A percentile compares a stretch with the other conserved stretches of the same genome.
These are phyloP conservation scores for roundworm (Caenorhabditis elegans) DNA, from an alignment of 1,140 invertebrate genomes.

Conservation along the genomic window WBcel235 BX284604.4:9318001-9318500, in stretches of 20 bases:
- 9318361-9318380: background rate
- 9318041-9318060: background rate
- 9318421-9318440: slow-evolving; percentile 17
- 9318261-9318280: slow-evolving; percentile 5
- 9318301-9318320: slow-evolving; percentile 43
- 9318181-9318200: too few species aligned
- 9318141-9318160: background rate
- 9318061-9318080: background rate
- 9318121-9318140: background rate
- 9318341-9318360: slow-evolving; percentile 23
- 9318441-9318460: slow-evolving; percentile 28
- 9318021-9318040: slow-evolving; percentile 42
- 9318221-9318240: background rate
- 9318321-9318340: slow-evolving; percentile 21
- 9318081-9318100: slow-evolving; percentile 30
- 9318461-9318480: slow-evolving; percentile 7
- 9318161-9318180: background rate
- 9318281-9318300: slow-evolving; percentile 20
- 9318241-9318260: slow-evolving; percentile 31
- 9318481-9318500: background rate
- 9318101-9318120: background rate
- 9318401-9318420: slow-evolving; percentile 20
- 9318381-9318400: background rate
- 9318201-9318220: background rate
- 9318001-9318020: background rate